Conservation (phyloP, 1,140 invertebrate genomes). For the Eubasilissa regina region DNA sequence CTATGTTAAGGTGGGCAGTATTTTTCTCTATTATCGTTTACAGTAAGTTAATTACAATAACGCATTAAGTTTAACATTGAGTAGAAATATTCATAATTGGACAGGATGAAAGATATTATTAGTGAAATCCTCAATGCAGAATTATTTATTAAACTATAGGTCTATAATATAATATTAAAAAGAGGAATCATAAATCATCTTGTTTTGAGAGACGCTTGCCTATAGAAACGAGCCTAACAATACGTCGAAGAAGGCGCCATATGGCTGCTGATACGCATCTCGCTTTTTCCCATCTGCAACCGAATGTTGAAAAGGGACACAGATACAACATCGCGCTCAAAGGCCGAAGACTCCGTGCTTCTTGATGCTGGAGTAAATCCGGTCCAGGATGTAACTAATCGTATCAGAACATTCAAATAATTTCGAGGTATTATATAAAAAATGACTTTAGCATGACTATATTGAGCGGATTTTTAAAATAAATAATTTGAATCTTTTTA, state of each 20-base stretch:
- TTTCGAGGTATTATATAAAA: not conserved
- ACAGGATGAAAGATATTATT: too few relatives aligned
- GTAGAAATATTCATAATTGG: too few relatives aligned
- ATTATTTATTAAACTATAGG: not conserved
- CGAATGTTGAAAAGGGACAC: slow-evolving; percentile 14
- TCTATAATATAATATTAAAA: not conserved
- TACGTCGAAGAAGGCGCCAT: slow-evolving; percentile 57
- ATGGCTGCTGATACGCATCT: slow-evolving; percentile 56
- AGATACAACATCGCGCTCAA: slow-evolving; percentile 42
- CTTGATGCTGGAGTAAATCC: slow-evolving; percentile 38
- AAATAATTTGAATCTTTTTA: not conserved
- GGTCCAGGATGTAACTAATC: not conserved
- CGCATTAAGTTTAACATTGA: too few relatives aligned
- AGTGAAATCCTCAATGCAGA: too few relatives aligned
- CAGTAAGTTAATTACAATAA: too few relatives aligned
- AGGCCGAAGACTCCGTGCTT: slow-evolving; percentile 18
- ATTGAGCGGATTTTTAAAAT: not conserved
- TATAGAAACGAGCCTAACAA: slow-evolving; percentile 54
- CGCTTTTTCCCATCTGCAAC: slow-evolving; percentile 41
- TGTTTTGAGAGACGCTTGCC: slow-evolving; percentile 28
- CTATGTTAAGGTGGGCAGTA: too few relatives aligned
- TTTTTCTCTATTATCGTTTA: too few relatives aligned
- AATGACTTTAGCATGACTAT: not conserved
- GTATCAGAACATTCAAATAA: not conserved
- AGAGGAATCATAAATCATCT: slow-evolving; percentile 11